These are phyloP conservation scores for Solenopsis invicta DNA, from an alignment of 1,140 invertebrate species.

Conservation along the genomic window DNA sequence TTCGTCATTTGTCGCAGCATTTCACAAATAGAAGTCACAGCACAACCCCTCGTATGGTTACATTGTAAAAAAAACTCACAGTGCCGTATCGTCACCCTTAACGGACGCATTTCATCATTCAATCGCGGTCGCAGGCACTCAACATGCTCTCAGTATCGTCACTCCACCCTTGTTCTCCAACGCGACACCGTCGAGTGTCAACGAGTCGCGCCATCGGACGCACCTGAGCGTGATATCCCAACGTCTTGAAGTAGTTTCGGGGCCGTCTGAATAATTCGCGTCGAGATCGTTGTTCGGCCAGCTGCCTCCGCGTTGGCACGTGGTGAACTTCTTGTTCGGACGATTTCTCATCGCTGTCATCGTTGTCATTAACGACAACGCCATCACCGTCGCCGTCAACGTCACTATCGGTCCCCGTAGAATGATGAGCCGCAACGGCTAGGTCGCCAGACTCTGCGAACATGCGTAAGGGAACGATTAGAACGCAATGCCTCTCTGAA, in stretches of 20 bases:
- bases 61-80: slow-evolving; percentile 39
- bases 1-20: slow-evolving; percentile 34
- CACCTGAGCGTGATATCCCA: slow-evolving; percentile 32
- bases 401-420: slow-evolving; percentile 68
- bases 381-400: slow-evolving; percentile 34
- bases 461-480: slow-evolving; percentile 71
- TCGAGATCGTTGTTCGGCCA: slow-evolving; percentile 63
- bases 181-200: slow-evolving; percentile 28
- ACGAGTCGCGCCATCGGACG: slow-evolving; percentile 23
- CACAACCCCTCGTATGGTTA: neutral
- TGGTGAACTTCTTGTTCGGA: slow-evolving; percentile 59
- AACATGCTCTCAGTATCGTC: slow-evolving; percentile 43
- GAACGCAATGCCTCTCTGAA: slow-evolving; percentile 50
- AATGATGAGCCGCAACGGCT: slow-evolving; percentile 79
- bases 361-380: slow-evolving; percentile 37
- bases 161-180: slow-evolving; percentile 48
- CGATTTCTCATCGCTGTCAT: slow-evolving; percentile 66
- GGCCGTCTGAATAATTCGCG: slow-evolving; percentile 67
- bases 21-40: slow-evolving; percentile 8
- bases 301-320: slow-evolving; percentile 65
- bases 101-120: slow-evolving; percentile 22
- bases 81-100: neutral
- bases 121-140: slow-evolving; percentile 31
- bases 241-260: slow-evolving; percentile 35
- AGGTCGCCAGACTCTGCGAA: slow-evolving; percentile 86